Percentiles rank a stretch among this genome's conserved stretches.
These are phyloP conservation scores for Drosophila bipectinata DNA, from an alignment of 1,140 invertebrate genomes.

Conservation along the genomic window DNA sequence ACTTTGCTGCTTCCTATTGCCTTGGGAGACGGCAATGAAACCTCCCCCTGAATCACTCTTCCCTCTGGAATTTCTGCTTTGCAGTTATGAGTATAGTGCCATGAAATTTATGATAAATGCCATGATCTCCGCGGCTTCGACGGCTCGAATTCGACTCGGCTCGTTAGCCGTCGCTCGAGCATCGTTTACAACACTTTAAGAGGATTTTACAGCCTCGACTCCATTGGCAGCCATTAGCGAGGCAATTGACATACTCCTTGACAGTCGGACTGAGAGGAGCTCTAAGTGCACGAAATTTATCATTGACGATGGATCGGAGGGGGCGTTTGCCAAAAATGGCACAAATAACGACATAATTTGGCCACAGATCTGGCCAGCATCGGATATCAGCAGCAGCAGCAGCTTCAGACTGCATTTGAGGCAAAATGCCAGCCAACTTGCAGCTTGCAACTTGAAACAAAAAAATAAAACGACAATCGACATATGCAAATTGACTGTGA, in stretches of 20 bases:
- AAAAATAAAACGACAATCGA: slow-evolving; percentile 36
- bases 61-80: slow-evolving; percentile 10
- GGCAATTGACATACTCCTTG: slow-evolving; percentile 77
- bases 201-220: slow-evolving; percentile 44
- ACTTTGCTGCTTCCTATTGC: slow-evolving; percentile 74
- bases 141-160: slow-evolving; percentile 28
- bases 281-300: slow-evolving; percentile 76
- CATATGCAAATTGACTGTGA: slow-evolving; percentile 58
- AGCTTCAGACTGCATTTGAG: slow-evolving; percentile 19
- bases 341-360: slow-evolving; percentile 81
- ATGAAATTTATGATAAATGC: slow-evolving; percentile 72
- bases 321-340: slow-evolving; percentile 72
- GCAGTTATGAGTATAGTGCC: slow-evolving; percentile 56
- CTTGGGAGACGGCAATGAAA: slow-evolving; percentile 40
- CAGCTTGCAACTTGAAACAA: slow-evolving; percentile 7
- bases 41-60: neutral
- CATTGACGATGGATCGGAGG: slow-evolving; percentile 57
- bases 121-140: slow-evolving; percentile 26
- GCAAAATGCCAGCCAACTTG: slow-evolving; percentile 40
- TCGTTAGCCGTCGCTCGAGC: slow-evolving; percentile 66
- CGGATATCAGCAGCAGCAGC: slow-evolving; percentile 31
- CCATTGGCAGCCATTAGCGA: slow-evolving; percentile 76
- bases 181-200: slow-evolving; percentile 78
- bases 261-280: slow-evolving; percentile 49
- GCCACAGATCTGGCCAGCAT: slow-evolving; percentile 57